A percentile compares a stretch with the other conserved stretches of the same genome.
These are phyloP conservation scores for Choloepus didactylus DNA, from an alignment of 2,797 vertebrate genomes.

Conservation along the genomic window DNA sequence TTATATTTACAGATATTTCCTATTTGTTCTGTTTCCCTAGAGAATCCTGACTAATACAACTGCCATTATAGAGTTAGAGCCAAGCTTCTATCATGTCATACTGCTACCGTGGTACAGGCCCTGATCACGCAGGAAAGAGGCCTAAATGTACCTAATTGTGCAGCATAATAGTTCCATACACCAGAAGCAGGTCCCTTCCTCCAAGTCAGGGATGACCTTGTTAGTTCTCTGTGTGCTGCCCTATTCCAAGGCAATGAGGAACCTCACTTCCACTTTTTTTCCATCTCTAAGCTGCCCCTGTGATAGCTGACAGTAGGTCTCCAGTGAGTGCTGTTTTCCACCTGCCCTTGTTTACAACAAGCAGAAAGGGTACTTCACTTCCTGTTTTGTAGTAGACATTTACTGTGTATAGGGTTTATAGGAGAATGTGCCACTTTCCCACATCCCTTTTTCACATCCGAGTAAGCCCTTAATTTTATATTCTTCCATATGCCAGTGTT, in stretches of 20 bases:
- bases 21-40: too few species aligned
- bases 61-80: not conserved
- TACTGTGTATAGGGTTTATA: not conserved
- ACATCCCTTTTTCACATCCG: not conserved
- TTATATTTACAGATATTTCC: too few species aligned
- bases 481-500: not conserved
- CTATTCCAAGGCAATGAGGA: too few species aligned
- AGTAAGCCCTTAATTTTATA: not conserved
- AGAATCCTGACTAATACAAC: too few species aligned
- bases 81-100: not conserved
- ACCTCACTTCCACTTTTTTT: accelerated
- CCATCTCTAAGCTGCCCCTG: not conserved
- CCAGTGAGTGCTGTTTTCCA: not conserved
- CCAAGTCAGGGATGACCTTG: not conserved
- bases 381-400: not conserved
- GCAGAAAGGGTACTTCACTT: not conserved
- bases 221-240: not conserved
- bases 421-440: too few species aligned
- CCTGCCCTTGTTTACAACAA: not conserved
- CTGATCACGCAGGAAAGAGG: not conserved
- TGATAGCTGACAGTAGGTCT: not conserved
- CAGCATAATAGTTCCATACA: not conserved
- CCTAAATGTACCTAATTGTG: not conserved
- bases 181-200: accelerated
- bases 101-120: not conserved